Base-by-base conservation (phyloP, 2,888 invertebrate species). In the Stenotaenia linearis region DNA sequence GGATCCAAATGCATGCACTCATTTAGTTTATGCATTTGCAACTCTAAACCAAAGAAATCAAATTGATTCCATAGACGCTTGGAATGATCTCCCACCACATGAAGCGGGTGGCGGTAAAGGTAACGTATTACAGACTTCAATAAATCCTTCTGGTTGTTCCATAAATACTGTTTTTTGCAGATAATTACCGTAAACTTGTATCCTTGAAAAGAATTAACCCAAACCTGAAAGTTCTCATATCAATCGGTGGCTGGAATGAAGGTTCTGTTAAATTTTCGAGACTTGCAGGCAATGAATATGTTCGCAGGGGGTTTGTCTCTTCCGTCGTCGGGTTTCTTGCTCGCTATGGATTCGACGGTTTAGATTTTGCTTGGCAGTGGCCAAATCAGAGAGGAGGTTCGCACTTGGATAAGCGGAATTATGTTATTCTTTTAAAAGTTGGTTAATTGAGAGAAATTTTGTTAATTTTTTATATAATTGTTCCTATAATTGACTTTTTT, bases 161-260 rank as follows among this genome's bases (percentile, higher is more conserved):
- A 12, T 45, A 12, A 15, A n/a, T 45, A 15, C n/a, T 45, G 61
- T 75, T 75, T 32, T 74, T 56, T 77, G 3, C 5, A 80, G 80
- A 80, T 35, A 78, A 78, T 23, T 80, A 69, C 23, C 77, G 50
- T 35, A 78, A 80, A 9, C 37, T 76, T 15, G 77, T 80, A 18
- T 21, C 28, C 2, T n/a, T 61, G 23, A 80, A 78, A 61, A 4
- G 10, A 23, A 9, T 2, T 21, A 80, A 80, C 32, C 78, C 80
- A 32, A 18, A 40, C 0, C 23, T 80, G 9, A 77, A 78, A 69
- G 80, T 80, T 4, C 15, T 80, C 9, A 37, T 80, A 25, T 45
- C 77, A 6, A 15, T 80, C 23, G 79, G 79, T 77, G 79, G 79
- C 7, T 79, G 79, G 79, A 79, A 79, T 56, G 77, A 80, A 25